Evolutionary conservation across 1,140 invertebrate genomes (phyloP).

Genomic region (Lordiphosa stackelbergi): DNA sequence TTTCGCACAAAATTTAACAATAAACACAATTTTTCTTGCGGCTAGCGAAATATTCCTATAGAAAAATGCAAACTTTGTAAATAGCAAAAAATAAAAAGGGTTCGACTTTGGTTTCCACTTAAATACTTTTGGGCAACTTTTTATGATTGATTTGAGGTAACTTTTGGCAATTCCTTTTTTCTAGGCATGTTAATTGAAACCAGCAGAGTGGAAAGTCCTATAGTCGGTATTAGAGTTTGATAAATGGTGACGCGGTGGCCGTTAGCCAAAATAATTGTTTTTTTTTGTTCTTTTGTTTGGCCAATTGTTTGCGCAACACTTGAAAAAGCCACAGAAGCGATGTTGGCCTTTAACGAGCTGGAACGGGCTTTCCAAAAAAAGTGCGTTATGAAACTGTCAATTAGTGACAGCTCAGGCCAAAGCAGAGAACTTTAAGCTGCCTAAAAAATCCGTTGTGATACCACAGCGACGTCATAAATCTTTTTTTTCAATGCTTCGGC

Average conservation of each 20-base stretch:
- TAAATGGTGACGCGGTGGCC: conserved; percentile 40
- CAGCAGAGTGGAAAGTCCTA: conserved; percentile 5
- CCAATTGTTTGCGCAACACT: conserved; percentile 67
- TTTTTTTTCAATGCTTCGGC: conserved; percentile 26
- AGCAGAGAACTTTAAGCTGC: conserved; percentile 46
- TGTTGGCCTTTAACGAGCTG: conserved; percentile 57
- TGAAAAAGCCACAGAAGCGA: conserved; percentile 29
- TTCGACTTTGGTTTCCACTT: too few species aligned
- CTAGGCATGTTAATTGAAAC: conserved; percentile 56
- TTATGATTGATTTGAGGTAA: conserved; percentile 55
- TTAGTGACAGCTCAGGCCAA: conserved; percentile 54
- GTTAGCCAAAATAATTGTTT: conserved; percentile 43
- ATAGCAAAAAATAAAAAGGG: neutral
- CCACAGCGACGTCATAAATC: conserved; percentile 55
- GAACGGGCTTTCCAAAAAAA: conserved; percentile 1
- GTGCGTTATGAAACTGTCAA: conserved; percentile 62
- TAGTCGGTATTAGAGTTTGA: conserved; percentile 29
- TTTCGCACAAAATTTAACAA: conserved; percentile 31
- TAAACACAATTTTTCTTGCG: conserved; percentile 18
- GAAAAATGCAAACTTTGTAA: conserved; percentile 4
- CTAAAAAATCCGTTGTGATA: conserved; percentile 4
- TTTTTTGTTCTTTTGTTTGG: conserved; percentile 18
- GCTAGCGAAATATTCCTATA: conserved; percentile 22
- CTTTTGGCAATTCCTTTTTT: conserved; percentile 24
- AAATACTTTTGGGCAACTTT: neutral